Percentiles rank a stretch among this genome's conserved stretches.
Conservation (phyloP, 1,140 invertebrate species). For the Drosophila seguyi region DNA sequence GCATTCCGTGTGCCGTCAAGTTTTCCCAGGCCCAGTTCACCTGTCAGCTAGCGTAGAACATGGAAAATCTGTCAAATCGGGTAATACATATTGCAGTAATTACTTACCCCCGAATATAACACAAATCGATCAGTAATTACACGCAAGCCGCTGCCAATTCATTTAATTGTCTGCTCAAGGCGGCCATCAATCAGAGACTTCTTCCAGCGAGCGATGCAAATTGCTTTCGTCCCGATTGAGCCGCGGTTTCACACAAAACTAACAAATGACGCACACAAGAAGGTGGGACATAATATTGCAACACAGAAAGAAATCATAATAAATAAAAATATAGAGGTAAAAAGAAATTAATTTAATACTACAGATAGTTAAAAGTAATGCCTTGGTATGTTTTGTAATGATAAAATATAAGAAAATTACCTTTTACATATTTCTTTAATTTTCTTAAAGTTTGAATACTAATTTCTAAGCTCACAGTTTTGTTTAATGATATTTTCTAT, state of each 20-base stretch:
- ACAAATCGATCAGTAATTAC: slow-evolving; percentile 48
- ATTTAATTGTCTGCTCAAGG: slow-evolving; percentile 44
- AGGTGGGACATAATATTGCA: slow-evolving; percentile 18
- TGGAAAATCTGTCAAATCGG: slow-evolving; percentile 19
- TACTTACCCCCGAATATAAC: slow-evolving; percentile 31
- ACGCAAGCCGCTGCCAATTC: slow-evolving; percentile 43
- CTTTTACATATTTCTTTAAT: too few species aligned
- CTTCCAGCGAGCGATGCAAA: slow-evolving; percentile 50
- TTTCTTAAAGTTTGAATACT: neutral
- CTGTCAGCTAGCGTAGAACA: slow-evolving; percentile 27
- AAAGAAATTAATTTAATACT: too few species aligned
- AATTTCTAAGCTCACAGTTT: neutral
- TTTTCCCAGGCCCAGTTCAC: slow-evolving; percentile 19
- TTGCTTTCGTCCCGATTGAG: slow-evolving; percentile 49
- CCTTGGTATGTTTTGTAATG: too few species aligned
- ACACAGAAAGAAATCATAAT: slow-evolving; percentile 3
- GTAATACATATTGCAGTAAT: slow-evolving; percentile 23
- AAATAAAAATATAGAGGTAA: too few species aligned
- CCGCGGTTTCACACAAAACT: slow-evolving; percentile 77
- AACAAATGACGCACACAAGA: slow-evolving; percentile 65
- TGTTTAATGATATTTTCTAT: neutral
- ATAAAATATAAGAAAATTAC: too few species aligned
- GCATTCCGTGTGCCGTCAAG: slow-evolving; percentile 40
- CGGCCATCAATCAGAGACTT: slow-evolving; percentile 48
- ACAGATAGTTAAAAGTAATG: too few species aligned